phyloP scores from a whole-genome alignment of 2,888 invertebrate species.

The Vanessa cardui region DNA sequence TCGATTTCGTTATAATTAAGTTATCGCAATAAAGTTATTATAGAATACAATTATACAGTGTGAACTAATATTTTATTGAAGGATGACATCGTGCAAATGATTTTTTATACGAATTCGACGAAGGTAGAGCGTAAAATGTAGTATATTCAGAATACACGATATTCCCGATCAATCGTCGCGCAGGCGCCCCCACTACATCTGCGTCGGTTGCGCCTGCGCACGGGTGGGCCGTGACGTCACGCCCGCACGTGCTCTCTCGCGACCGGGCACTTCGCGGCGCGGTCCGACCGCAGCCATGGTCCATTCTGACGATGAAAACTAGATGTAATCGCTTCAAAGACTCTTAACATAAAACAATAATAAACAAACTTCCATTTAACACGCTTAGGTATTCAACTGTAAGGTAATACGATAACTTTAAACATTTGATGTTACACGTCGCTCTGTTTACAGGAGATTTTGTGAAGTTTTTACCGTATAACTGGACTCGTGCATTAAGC shows the following conservation, averaged over 20 bases:
- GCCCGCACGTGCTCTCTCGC: not conserved
- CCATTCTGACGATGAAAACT: constrained; percentile 10
- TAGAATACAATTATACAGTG: constrained; percentile 28
- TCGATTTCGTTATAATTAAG: constrained; percentile 27
- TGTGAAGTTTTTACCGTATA: constrained; percentile 18
- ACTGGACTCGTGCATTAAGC: constrained; percentile 14
- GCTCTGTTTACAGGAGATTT: constrained; percentile 24
- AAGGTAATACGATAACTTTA: constrained; percentile 25
- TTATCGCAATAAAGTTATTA: constrained; percentile 27
- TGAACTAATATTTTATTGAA: constrained; percentile 26
- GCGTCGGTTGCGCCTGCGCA: not conserved
- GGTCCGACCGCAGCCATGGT: constrained; percentile 17
- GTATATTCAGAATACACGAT: constrained; percentile 17
- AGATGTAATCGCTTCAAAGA: constrained; percentile 16
- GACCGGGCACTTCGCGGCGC: constrained; percentile 23
- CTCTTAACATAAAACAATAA: constrained; percentile 25
- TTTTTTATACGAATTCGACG: constrained; percentile 13
- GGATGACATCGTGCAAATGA: constrained; percentile 8
- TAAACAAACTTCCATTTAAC: constrained; percentile 28
- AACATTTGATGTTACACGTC: constrained; percentile 21
- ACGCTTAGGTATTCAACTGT: constrained; percentile 25
- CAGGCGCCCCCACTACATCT: constrained; percentile 17
- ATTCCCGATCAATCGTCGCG: constrained; percentile 23
- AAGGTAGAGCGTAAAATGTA: constrained; percentile 16
- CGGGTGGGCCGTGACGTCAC: not conserved